A percentile compares a stretch with the other conserved stretches of the same genome.
Evolutionary conservation across 2,797 vertebrate genomes (phyloP).

Genomic region (Argyrosomus regius): DNA sequence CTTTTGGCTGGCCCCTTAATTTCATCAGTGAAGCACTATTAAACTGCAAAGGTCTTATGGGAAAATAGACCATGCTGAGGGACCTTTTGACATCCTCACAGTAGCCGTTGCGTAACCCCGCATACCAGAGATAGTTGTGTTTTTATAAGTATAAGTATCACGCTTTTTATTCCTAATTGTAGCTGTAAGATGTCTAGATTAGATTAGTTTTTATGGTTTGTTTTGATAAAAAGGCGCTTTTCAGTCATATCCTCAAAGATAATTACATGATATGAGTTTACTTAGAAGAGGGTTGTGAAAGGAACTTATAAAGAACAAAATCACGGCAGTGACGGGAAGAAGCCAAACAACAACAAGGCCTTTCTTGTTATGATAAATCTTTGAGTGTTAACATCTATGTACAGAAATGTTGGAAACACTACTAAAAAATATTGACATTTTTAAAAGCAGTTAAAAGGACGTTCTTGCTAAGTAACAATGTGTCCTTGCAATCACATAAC

Average conservation of each 20-base stretch:
- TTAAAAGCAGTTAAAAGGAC: not conserved
- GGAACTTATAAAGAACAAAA: not conserved
- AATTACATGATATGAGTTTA: slow-evolving; percentile 15
- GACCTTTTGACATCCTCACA: slow-evolving; percentile 66
- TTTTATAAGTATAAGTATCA: slow-evolving; percentile 47
- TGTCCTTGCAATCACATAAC: too few species aligned
- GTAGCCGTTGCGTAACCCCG: slow-evolving; percentile 58
- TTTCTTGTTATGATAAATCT: not conserved
- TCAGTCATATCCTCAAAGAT: slow-evolving; percentile 9
- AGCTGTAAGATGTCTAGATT: slow-evolving; percentile 4
- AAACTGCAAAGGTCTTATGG: slow-evolving; percentile 68
- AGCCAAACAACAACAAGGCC: not conserved
- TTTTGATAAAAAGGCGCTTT: slow-evolving; percentile 7
- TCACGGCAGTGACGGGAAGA: not conserved
- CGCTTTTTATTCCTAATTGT: slow-evolving; percentile 43
- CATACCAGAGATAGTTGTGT: slow-evolving; percentile 62
- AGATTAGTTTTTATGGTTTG: slow-evolving; percentile 19
- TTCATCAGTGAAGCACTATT: slow-evolving; percentile 83
- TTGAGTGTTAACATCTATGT: too few species aligned
- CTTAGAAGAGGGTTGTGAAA: not conserved
- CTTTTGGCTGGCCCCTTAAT: slow-evolving; percentile 79
- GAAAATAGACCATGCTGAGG: slow-evolving; percentile 50
- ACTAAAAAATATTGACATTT: not conserved
- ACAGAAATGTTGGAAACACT: not conserved
- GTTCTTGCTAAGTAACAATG: not conserved